phyloP scores from a whole-genome alignment of 2,888 invertebrate species.

The Coremacera marginata region DNA sequence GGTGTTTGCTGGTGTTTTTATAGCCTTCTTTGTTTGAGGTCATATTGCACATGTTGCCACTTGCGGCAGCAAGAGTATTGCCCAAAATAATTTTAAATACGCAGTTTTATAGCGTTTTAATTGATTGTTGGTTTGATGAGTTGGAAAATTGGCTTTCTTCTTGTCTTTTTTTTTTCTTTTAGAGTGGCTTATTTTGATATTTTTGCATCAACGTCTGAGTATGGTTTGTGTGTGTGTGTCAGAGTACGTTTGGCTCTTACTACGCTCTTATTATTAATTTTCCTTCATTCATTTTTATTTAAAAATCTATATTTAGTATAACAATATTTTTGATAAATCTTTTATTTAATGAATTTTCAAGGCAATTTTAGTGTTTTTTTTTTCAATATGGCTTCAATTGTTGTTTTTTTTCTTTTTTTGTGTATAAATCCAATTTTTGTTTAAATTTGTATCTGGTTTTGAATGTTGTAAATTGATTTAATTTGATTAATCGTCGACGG shows the following conservation, averaged over 20 bases:
- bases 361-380: not conserved
- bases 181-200: not conserved
- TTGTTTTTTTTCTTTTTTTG: not conserved
- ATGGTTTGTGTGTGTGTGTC: not conserved
- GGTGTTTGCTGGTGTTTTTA: too few species aligned
- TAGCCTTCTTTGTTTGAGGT: too few species aligned
- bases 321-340: not conserved
- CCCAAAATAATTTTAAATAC: not conserved
- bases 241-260: not conserved
- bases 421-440: not conserved
- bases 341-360: not conserved
- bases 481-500: not conserved
- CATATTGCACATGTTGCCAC: too few species aligned
- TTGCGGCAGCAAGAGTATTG: too few species aligned
- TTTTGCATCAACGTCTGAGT: not conserved
- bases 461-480: not conserved
- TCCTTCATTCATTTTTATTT: not conserved
- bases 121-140: not conserved
- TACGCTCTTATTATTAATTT: not conserved
- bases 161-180: too few species aligned
- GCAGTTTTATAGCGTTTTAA: conserved; percentile 13
- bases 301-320: not conserved
- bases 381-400: not conserved
- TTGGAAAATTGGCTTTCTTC: not conserved
- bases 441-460: not conserved